Percentiles rank a stretch among this genome's conserved stretches.
Evolutionary conservation across 2,888 invertebrate species (phyloP).

Genomic region (Actias luna): DNA sequence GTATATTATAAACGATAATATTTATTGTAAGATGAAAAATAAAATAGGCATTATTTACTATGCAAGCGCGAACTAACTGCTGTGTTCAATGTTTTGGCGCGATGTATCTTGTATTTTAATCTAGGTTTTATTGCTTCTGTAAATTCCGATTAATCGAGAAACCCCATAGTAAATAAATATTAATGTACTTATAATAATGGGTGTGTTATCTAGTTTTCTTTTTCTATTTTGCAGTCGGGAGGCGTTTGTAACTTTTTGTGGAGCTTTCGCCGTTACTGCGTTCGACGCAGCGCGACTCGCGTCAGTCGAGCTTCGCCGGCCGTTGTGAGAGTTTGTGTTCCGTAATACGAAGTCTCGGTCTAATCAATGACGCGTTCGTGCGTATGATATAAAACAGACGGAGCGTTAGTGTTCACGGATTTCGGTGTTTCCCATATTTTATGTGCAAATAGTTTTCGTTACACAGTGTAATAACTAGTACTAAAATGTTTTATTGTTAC

Average conservation of each 20-base stretch:
- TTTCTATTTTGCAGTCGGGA: background rate
- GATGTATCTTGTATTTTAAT: too few species aligned
- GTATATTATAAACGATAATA: too few species aligned
- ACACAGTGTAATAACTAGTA: conserved; percentile 13
- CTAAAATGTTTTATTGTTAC: conserved; percentile 15
- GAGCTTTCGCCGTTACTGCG: background rate
- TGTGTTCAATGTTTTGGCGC: too few species aligned
- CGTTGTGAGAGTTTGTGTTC: conserved; percentile 1
- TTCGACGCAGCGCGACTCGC: conserved; percentile 13
- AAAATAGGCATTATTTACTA: too few species aligned
- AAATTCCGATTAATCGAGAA: too few species aligned
- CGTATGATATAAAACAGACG: conserved; percentile 18
- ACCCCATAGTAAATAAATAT: background rate
- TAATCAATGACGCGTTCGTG: conserved; percentile 15
- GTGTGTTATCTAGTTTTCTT: background rate
- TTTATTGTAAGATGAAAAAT: too few species aligned
- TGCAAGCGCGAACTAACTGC: too few species aligned
- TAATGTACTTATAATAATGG: background rate
- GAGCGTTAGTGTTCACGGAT: conserved; percentile 13
- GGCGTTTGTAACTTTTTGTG: background rate
- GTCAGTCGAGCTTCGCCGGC: conserved; percentile 18
- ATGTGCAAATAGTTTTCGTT: conserved; percentile 14
- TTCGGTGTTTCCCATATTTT: conserved; percentile 17
- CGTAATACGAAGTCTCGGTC: background rate
- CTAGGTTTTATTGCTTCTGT: too few species aligned